A percentile compares a stretch with the other conserved stretches of the same genome.
phyloP scores from a whole-genome alignment of 2,797 vertebrate species.

The Eulemur albifrons region DNA sequence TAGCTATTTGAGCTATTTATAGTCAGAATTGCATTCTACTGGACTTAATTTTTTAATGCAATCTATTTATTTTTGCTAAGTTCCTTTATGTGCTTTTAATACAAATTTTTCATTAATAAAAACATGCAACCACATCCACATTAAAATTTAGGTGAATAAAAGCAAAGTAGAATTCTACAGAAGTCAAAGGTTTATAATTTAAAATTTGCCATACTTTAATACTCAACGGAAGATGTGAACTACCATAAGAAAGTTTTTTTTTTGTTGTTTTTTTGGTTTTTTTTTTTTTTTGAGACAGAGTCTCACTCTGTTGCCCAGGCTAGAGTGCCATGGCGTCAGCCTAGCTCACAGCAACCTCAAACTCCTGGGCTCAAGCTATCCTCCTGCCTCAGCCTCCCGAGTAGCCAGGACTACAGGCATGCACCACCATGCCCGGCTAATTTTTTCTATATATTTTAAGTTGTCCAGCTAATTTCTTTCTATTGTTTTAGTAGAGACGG shows the following conservation, averaged over 20 bases:
- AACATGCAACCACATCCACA: not conserved
- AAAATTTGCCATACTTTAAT: not conserved
- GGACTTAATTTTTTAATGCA: not conserved
- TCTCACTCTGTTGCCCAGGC: no score
- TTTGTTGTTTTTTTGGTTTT: no score
- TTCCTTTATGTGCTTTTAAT: slow-evolving; percentile 1
- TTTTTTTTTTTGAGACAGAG: no score
- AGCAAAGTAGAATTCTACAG: not conserved
- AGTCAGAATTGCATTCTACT: not conserved
- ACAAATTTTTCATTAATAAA: slow-evolving; percentile 34
- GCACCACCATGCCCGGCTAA: no score
- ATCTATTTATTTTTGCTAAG: not conserved
- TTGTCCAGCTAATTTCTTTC: no score
- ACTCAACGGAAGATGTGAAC: not conserved
- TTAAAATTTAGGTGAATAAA: slow-evolving; percentile 27
- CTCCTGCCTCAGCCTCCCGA: no score
- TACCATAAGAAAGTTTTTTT: not conserved
- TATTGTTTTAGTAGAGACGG: no score
- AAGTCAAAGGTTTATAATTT: not conserved
- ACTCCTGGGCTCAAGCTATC: no score
- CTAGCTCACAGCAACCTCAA: no score
- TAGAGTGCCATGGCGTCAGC: no score
- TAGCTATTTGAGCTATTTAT: not conserved
- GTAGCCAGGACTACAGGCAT: no score
- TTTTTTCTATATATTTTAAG: no score